Base-by-base conservation (phyloP, 2,888 invertebrate species). In the Sabatieria punctata region DNA sequence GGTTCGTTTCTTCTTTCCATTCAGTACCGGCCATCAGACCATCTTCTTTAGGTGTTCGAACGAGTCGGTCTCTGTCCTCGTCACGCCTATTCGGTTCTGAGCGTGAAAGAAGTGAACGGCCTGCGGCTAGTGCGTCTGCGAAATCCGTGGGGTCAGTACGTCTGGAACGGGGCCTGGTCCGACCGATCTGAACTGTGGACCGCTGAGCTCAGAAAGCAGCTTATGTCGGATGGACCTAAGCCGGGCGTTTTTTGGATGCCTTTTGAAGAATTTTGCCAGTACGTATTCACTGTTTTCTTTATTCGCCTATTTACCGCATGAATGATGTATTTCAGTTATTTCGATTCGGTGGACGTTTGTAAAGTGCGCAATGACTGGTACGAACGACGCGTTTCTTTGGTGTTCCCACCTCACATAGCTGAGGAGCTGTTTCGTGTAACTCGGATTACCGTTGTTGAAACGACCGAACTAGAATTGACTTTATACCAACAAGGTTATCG, bases 231-330 rank as follows among this genome's bases (percentile, higher is more conserved):
- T 57, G 83, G 82, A 41, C 78, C 78, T 44, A 77, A 78, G 19
- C 82, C 91, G 59, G 95, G 93, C 6, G 85, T 93, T 2, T 95
- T 95, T 70, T 95, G 95, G 95, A 93, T 95, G 66, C 84, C 88
- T 23, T 89, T 91, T 63, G 81, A 83, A 55, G 93, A 93, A 82
- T 93, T 53, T 74, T 88, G 52, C 85, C 80, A 76, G 85, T 62
- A 70, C 11, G 4, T 21, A 11, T 26, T 41, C n/a, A 8, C 8
- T 25, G 24, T 30, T 36, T 23, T 44, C 6, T 26, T 8, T 15
- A 47, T 4, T 23, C 47, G 8, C 18, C 15, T 6, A 24, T 48
- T 11, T 47, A 11, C n/a, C 13, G n/a, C n/a, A n/a, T n/a, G n/a
- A n/a, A n/a, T n/a, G n/a, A n/a, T n/a, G n/a, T 49, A 52, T 52